Conservation (phyloP, 2,888 invertebrate genomes). For the Cheilosia variabilis region DNA sequence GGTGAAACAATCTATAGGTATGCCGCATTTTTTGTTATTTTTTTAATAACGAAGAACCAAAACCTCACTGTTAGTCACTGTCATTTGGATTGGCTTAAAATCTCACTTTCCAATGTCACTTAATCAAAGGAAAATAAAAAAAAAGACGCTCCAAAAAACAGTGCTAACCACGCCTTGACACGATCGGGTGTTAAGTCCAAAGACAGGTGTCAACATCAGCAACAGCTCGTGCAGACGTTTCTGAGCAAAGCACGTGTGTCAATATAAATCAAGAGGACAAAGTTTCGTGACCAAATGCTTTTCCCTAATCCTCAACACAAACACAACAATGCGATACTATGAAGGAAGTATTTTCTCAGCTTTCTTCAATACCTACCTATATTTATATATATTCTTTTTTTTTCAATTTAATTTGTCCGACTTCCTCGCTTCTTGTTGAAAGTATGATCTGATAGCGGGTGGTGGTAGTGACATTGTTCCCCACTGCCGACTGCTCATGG, state of each 20-base stretch:
- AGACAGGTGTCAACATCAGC: constrained; percentile 53
- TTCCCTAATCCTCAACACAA: constrained; percentile 42
- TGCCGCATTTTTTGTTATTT: too few relatives aligned
- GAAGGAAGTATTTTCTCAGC: constrained; percentile 17
- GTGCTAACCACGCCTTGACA: constrained; percentile 12
- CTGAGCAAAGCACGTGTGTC: constrained; percentile 38
- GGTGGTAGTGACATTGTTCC: background rate
- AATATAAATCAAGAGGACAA: constrained; percentile 54
- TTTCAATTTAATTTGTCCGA: constrained; percentile 30
- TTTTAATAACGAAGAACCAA: background rate
- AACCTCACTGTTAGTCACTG: background rate
- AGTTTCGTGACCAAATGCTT: constrained; percentile 44
- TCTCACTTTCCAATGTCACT: constrained; percentile 13
- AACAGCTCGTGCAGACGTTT: constrained; percentile 18
- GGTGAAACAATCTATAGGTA: too few relatives aligned
- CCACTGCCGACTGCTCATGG: background rate
- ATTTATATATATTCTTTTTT: background rate
- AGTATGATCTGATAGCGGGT: constrained; percentile 12
- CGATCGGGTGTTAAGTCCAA: constrained; percentile 17
- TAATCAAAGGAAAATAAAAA: background rate
- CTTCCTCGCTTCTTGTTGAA: constrained; percentile 31
- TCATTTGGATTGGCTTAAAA: constrained; percentile 7
- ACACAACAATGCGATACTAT: constrained; percentile 15
- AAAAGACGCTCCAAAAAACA: background rate
- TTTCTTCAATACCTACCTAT: background rate